Evolutionary conservation across 1,140 invertebrate genomes (phyloP), one percentile per base, ranked within the genome.

Genomic region (Oryzaephilus surinamensis): DNA sequence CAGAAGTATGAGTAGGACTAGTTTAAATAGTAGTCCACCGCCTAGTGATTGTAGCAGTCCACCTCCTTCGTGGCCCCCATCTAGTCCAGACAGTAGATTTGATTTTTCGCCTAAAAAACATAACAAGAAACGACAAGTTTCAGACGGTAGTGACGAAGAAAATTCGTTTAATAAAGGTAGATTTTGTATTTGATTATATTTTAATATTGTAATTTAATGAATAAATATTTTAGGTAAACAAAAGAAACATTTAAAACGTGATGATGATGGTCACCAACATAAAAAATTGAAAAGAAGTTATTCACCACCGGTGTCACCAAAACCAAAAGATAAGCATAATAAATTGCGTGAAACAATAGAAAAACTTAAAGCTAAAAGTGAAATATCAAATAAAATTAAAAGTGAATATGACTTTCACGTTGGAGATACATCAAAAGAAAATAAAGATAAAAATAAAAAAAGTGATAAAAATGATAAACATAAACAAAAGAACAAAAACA

Each of bases 321-420:
- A 45, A 66, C 66, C 52, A 38, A 72, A 71, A 56, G 70, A 71
- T 19, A 74, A 72, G 55, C 71, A 72, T 52, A 64, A 66, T 33
- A 73, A 73, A 45, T 46, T 72, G 21, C 60, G 66, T 32, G 71
- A 74, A 58, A 74, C 70, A 5, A 73, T 73, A 26, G 76, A 78
- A 53, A 79, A 77, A 49, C 46, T 79, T 13, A 79, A 78, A 60
- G 66, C 71, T 2, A 73, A 73, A 53, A 73, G 65, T 54, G 73
- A 76, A 51, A 58, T 65, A 11, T 62, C 64, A 60, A 74, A 59
- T 6, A 45, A 50, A 32, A 6, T 51, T 2, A n/a, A n/a, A 45
- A 51, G 37, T 29, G 41, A 38, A 15, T 29, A 37, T 2, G 32
- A 50, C 19, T 34, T 32, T 17, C 42, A 48, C 21, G 48, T 48